Base-by-base conservation (phyloP, 2,888 invertebrate genomes). In the Drosophila recens region DNA sequence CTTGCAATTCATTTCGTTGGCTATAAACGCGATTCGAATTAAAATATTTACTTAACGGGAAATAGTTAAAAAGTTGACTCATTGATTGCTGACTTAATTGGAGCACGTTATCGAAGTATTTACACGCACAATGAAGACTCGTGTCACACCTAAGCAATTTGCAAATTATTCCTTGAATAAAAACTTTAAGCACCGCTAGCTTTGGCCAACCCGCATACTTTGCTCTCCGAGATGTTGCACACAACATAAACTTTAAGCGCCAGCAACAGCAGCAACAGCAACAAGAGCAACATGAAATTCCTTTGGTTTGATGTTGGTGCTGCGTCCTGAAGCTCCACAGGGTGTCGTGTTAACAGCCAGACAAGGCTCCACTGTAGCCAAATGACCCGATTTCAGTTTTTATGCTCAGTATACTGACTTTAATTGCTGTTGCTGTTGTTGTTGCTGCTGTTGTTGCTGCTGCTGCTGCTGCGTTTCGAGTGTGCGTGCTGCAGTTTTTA, bases 401-500 rank as follows among this genome's bases (percentile, higher is more conserved):
- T 73, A 86, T 86, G 73, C 79, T 73, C 45, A 58, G 64, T 59
- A 66, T 62, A 67, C 59, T 42, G 38, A 62, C 63, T 76, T 70
- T 79, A 81, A 73, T 70, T 75, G 79, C 53, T 69, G 62, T 51
- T 67, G 20, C 49, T 63, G 43, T 42, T 56, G 62, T 51, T 67
- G 20, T 49, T 63, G 43, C 40, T 56, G 66, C 33, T 63, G 77
- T 40, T 74, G 81, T 17, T 54, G 76, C n/a, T n/a, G n/a, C 15
- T 52, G 67, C 45, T 62, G 70, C 15, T 51, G 70, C 67, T 79
- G 86, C 74, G 72, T 64, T 87, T 87, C 67, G 64, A 84, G 82
- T 79, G 75, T 81, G 87, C 82, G 82, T 87, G 89, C 87, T 87
- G 85, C 89, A 89, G 79, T 80, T 79, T 83, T 85, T 89, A 89